These are phyloP conservation scores for Onchidella celtica DNA, from an alignment of 2,888 invertebrate species.

Conservation along the genomic window DNA sequence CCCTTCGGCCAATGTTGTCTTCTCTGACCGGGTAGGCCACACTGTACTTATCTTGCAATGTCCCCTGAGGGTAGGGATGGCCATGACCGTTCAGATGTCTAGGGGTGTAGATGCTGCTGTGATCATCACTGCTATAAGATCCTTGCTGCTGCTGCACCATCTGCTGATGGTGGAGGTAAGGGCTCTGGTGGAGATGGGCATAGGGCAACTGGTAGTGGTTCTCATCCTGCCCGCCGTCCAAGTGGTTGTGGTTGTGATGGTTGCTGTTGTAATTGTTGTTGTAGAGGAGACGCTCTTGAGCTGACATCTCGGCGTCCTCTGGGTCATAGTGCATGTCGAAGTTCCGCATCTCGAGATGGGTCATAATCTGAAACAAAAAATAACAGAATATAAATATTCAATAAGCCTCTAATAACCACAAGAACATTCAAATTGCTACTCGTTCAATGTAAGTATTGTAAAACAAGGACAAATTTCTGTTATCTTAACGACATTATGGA, in stretches of 20 bases:
- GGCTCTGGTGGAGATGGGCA: slow-evolving; percentile 46
- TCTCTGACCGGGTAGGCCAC: slow-evolving; percentile 42
- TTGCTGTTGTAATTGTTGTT: slow-evolving; percentile 46
- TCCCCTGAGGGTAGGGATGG: slow-evolving; percentile 6
- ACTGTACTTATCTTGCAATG: slow-evolving; percentile 45
- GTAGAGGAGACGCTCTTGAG: slow-evolving; percentile 52
- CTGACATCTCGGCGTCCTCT: slow-evolving; percentile 51
- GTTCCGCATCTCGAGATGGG: slow-evolving; percentile 52
- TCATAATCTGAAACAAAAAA: slow-evolving; percentile 53
- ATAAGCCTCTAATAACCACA: too few species aligned
- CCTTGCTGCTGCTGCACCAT: slow-evolving; percentile 44
- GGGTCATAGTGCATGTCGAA: slow-evolving; percentile 44
- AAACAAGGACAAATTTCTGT: too few species aligned
- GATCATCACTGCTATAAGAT: slow-evolving; percentile 32
- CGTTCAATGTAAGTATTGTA: too few species aligned
- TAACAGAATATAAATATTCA: too few species aligned
- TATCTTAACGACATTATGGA: too few species aligned
- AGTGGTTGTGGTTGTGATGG: slow-evolving; percentile 25
- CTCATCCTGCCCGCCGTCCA: slow-evolving; percentile 31
- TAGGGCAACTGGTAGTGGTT: slow-evolving; percentile 49
- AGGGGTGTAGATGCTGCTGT: slow-evolving; percentile 40
- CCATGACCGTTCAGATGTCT: slow-evolving; percentile 34
- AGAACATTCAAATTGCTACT: too few species aligned
- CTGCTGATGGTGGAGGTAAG: slow-evolving; percentile 43
- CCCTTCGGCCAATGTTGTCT: slow-evolving; percentile 28